Base-by-base conservation (phyloP, 2,797 vertebrate species). In the Dendrocincla tyrannina region DNA sequence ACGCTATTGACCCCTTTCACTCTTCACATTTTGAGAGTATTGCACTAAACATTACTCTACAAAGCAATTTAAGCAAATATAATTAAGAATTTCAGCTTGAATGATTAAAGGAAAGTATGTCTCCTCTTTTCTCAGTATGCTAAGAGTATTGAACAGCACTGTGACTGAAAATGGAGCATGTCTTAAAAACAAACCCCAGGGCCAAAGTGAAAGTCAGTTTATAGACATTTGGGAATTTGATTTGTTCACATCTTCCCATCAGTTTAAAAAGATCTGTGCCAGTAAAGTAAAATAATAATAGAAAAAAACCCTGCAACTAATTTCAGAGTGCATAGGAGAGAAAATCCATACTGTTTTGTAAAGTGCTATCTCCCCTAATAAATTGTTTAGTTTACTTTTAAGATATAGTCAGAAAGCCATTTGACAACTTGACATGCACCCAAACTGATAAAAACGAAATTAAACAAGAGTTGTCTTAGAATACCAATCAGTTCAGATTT, bases 11-110 rank as follows among this genome's bases (percentile, higher is more conserved):
- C 92, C 91, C 77, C 73, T 95, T 90, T 96, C 70, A 85, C 70
- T 67, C 7, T 42, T 89, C 69, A 55, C 68, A 64, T 68, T 96
- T 94, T 79, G 73, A 91, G 63, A 76, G 28, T 73, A 15, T 59
- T 73, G 64, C 41, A 68, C 93, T 93, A 73, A 96, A 96, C 69
- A 78, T 94, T 97, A 92, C 60, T 93, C 35, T 63, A 39, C 86
- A 94, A 91, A 89, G 88, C 49, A 81, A 78, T 93, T 90, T 95
- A 80, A 92, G 28, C 14, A 91, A 97, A 91, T 70, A 85, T 92
- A 95, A 96, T 94, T 79, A 91, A 85, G 88, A 97, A 85, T 73
- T 96, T 96, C 95, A 64, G 91, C 86, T 88, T 88, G 58, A 95
- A 64, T 95, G 86, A 81, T 94, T 82, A 96, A 85, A 83, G 74